Conservation (phyloP, 1,140 invertebrate species). For the Cecropterus lyciades region DNA sequence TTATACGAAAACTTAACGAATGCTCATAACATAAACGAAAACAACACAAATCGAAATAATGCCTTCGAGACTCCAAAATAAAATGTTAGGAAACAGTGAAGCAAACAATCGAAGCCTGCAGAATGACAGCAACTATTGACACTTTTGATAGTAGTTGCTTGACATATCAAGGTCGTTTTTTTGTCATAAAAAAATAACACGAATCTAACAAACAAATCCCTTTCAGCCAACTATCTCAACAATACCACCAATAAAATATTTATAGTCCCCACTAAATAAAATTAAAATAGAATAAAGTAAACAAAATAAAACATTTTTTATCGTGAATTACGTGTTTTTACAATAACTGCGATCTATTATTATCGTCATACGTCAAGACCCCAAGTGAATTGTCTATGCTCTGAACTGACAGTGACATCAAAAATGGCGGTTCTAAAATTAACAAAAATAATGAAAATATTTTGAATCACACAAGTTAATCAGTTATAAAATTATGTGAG, state of each 20-base stretch:
- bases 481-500: conserved; percentile 8
- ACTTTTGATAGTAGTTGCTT: conserved; percentile 15
- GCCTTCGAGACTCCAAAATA: conserved; percentile 60
- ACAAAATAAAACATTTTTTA: too few relatives aligned
- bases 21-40: conserved; percentile 40
- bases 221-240: too few relatives aligned
- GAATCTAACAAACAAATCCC: too few relatives aligned
- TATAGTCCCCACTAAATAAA: too few relatives aligned
- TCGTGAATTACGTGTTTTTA: too few relatives aligned
- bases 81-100: conserved; percentile 67
- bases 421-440: conserved; percentile 30
- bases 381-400: neutral
- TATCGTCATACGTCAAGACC: too few relatives aligned
- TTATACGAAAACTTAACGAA: conserved; percentile 36
- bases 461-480: neutral
- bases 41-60: conserved; percentile 51
- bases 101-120: conserved; percentile 78
- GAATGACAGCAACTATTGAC: conserved; percentile 56
- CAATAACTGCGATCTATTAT: too few relatives aligned
- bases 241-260: too few relatives aligned
- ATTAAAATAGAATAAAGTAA: too few relatives aligned
- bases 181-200: neutral
- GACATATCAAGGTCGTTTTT: conserved; percentile 10
- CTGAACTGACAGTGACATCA: conserved; percentile 25
- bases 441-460: conserved; percentile 18